phyloP scores from a whole-genome alignment of 1,140 invertebrate genomes.

The Brachionus rotundiformis region DNA sequence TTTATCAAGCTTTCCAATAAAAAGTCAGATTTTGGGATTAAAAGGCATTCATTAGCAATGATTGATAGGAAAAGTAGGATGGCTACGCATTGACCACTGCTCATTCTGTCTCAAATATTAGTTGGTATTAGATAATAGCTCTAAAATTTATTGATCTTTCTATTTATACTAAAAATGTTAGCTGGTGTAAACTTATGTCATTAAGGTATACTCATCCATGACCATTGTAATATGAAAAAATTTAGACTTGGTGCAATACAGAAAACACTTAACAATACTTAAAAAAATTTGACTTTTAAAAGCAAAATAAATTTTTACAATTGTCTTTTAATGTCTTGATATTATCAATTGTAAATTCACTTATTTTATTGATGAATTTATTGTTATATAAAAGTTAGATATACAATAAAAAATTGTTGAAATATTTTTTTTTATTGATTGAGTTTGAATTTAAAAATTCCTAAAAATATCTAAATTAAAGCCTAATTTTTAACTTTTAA shows the following conservation, averaged over 20 bases:
- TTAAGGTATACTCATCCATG: not conserved
- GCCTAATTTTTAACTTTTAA: too few relatives aligned
- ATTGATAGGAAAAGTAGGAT: not conserved
- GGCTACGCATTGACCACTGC: not conserved
- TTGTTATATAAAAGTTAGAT: too few relatives aligned
- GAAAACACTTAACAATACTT: not conserved
- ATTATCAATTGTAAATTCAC: not conserved
- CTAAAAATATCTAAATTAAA: too few relatives aligned
- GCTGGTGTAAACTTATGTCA: not conserved
- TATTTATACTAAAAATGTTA: too few relatives aligned
- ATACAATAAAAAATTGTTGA: too few relatives aligned
- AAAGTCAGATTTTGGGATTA: not conserved
- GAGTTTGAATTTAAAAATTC: too few relatives aligned
- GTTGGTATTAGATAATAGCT: not conserved
- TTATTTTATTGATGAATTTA: too few relatives aligned
- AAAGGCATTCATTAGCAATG: not conserved
- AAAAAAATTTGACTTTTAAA: too few relatives aligned
- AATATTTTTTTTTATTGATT: too few relatives aligned
- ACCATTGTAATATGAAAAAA: too few relatives aligned
- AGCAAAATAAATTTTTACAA: not conserved
- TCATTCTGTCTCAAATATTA: too few relatives aligned
- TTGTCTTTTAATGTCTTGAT: not conserved
- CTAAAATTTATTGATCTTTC: too few relatives aligned
- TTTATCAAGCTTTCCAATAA: not conserved
- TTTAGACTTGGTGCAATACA: not conserved